A percentile compares a stretch with the other conserved stretches of the same genome.
phyloP scores from a whole-genome alignment of 2,113 vertebrate genomes.

The Pogonocichla stellata region DNA sequence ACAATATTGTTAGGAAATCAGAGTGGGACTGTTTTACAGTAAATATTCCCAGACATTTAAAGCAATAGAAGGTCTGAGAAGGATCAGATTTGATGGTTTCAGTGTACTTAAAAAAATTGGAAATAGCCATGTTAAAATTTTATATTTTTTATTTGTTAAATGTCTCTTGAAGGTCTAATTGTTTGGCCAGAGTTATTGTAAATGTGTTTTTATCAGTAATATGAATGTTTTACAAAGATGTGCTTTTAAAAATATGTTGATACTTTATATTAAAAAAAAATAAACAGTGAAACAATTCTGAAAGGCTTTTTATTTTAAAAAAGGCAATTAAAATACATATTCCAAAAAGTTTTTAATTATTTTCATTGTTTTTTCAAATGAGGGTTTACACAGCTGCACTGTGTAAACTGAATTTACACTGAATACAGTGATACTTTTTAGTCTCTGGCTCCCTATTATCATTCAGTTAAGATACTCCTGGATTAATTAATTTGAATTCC shows the following conservation, averaged over 20 bases:
- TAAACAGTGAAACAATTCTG: not conserved
- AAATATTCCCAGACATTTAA: not conserved
- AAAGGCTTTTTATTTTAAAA: not conserved
- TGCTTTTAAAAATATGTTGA: not conserved
- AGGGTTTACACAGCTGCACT: not conserved
- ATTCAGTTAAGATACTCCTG: not conserved
- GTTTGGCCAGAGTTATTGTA: not conserved
- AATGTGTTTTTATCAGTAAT: not conserved
- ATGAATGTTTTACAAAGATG: not conserved
- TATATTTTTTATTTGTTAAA: not conserved
- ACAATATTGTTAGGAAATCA: not conserved
- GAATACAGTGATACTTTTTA: not conserved
- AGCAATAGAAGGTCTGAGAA: not conserved
- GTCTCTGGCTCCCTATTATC: not conserved
- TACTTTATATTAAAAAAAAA: not conserved
- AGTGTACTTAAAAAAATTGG: not conserved
- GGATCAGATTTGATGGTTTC: not conserved
- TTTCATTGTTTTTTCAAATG: not conserved
- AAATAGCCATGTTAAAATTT: not conserved
- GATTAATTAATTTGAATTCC: not conserved
- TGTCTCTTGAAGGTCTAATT: not conserved
- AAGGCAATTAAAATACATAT: not conserved
- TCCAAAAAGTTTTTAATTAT: not conserved
- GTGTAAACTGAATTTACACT: too few species aligned
- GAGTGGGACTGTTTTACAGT: not conserved